Percentiles rank a stretch among this genome's conserved stretches.
Evolutionary conservation across 2,888 invertebrate genomes (phyloP).

Genomic region (Clivina fossor): DNA sequence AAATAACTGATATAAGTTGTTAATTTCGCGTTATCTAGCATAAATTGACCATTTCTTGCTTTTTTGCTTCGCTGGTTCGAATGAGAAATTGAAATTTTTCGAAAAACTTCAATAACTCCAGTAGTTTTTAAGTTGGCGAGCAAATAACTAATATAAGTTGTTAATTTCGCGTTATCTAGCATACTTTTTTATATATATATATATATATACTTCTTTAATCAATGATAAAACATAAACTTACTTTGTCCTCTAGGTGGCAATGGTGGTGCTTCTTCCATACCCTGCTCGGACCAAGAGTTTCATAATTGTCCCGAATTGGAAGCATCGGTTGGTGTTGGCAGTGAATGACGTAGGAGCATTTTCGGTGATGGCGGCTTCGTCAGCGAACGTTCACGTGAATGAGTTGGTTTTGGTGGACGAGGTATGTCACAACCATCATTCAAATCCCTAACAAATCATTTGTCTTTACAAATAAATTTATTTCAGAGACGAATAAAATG

Average conservation of each 20-base stretch:
- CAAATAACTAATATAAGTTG: no score
- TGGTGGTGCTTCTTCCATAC: slow-evolving; percentile 76
- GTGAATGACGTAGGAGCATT: slow-evolving; percentile 55
- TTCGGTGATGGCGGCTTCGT: slow-evolving; percentile 61
- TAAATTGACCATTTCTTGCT: no score
- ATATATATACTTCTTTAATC: no score
- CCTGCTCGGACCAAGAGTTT: slow-evolving; percentile 60
- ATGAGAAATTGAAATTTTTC: no score
- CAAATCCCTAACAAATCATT: no score
- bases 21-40: no score
- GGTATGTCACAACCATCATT: slow-evolving; percentile 49
- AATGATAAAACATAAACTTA: slow-evolving; percentile 45
- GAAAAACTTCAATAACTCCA: no score
- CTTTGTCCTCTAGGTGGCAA: slow-evolving; percentile 78
- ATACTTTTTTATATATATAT: no score
- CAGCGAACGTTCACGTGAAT: slow-evolving; percentile 52
- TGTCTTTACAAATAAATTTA: background rate
- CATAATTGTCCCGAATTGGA: slow-evolving; percentile 54
- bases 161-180: no score
- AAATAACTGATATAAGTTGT: no score
- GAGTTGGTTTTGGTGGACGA: slow-evolving; percentile 58
- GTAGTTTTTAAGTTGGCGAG: no score
- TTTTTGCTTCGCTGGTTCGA: no score
- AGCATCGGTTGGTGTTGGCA: slow-evolving; percentile 57
- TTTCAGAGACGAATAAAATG: background rate